Conservation (phyloP, 2,113 vertebrate genomes). For the Cheilinus undulatus region DNA sequence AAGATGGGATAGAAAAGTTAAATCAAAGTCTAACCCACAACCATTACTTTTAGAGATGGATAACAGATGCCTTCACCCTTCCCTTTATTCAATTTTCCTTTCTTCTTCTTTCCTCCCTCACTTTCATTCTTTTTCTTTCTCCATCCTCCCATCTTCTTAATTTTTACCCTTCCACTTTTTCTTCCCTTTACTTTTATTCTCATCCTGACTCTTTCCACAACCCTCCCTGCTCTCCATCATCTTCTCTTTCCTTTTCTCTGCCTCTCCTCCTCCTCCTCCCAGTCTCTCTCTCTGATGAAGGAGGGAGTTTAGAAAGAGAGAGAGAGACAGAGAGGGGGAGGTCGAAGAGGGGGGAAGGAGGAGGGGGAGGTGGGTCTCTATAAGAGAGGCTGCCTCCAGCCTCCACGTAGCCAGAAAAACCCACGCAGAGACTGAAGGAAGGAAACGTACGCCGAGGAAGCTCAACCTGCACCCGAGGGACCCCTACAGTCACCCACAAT, state of each 20-base stretch:
- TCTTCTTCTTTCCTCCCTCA: background rate
- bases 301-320: constrained; percentile 66
- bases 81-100: too few relatives aligned
- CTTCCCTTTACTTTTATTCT: too few relatives aligned
- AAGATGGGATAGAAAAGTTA: background rate
- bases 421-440: constrained; percentile 64
- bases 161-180: background rate
- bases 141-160: background rate
- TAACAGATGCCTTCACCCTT: background rate
- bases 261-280: constrained; percentile 11
- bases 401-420: constrained; percentile 72
- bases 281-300: constrained; percentile 46
- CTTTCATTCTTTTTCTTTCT: background rate
- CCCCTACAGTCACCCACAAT: constrained; percentile 16
- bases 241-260: background rate
- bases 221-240: background rate
- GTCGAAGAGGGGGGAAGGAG: constrained; percentile 67
- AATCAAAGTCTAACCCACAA: background rate
- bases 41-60: background rate
- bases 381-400: constrained; percentile 78
- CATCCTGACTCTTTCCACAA: background rate
- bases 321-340: constrained; percentile 26
- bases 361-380: constrained; percentile 79
- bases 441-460: constrained; percentile 66
- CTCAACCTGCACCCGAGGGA: constrained; percentile 48